These are phyloP conservation scores for Crocuta crocuta DNA, from an alignment of 2,113 vertebrate genomes.

Conservation along the genomic window DNA sequence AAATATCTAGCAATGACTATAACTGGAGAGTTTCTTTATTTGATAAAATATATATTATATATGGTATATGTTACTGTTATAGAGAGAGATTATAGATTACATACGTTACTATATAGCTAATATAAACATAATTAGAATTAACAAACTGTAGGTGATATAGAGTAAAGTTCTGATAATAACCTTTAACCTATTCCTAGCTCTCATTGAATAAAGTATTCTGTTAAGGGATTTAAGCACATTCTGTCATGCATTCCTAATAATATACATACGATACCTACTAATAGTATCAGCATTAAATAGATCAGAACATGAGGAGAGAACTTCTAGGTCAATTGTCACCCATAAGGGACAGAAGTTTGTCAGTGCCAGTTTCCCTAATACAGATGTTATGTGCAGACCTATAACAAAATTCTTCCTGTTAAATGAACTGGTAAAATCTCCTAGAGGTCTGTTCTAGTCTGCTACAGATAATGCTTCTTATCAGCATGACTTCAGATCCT, in stretches of 20 bases:
- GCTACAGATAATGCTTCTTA: background rate
- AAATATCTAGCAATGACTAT: background rate
- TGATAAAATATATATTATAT: background rate
- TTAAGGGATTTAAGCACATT: background rate
- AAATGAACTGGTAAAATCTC: background rate
- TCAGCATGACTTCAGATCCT: background rate
- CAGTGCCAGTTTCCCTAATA: background rate
- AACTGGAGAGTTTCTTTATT: background rate
- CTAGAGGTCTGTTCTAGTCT: background rate
- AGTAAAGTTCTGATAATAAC: background rate
- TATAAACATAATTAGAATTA: background rate
- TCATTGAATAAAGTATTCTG: background rate
- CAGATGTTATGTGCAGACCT: background rate
- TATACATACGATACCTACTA: background rate
- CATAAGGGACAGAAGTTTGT: background rate
- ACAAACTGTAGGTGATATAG: background rate
- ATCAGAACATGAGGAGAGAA: background rate
- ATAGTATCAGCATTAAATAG: background rate
- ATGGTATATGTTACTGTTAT: no score
- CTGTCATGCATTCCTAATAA: background rate
- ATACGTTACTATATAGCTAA: background rate
- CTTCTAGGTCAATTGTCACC: background rate
- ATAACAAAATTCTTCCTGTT: background rate
- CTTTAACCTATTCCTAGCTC: background rate
- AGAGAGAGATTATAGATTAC: no score